Base-by-base conservation (phyloP, 2,797 vertebrate genomes). In the Pempheris klunzingeri region DNA sequence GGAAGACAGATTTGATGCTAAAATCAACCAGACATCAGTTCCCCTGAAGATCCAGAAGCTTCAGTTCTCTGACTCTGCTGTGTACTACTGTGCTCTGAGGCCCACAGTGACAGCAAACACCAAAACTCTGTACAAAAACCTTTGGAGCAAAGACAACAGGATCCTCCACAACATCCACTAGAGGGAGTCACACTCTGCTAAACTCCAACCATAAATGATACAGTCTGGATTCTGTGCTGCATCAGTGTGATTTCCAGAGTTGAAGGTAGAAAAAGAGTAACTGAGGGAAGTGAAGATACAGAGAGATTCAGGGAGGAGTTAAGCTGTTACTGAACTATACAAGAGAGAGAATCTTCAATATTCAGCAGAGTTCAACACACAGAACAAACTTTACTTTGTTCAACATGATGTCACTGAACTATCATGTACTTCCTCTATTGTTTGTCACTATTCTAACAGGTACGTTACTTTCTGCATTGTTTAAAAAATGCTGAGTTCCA, bases 11-110 rank as follows among this genome's bases (percentile, higher is more conserved):
- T 14, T 66, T 38, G 24, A 36, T 67, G 54, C 67, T 38, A 5
- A 10, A 70, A 28, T 47, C 11, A 60, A 22, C 4, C 10, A 47
- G 0, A 47, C 17, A 5, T 32, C 47, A 28, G 32, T 50, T 50
- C 68, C 68, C 32, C 68, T 71, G 68, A 64, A 36, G 64, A 66
- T 66, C 64, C 64, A 66, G 64, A 41, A 66, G 57, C 57, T 59
- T 59, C 57, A 59, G 57, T 6, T 32, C 4, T 32, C 30, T 32
- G 30, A 32, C 30, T 32, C 30, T 32, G 30, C 30, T 32, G 30
- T 32, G 30, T 32, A 32, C 30, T 32, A 32, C 30, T 32, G 30
- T 32, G 30, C 30, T 32, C 30, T 32, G 30, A 3, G 6, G 30
- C 30, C 30, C 30, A 32, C 30, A 32, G 30, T 32, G 30, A 32